Percentiles rank a stretch among this genome's conserved stretches.
Evolutionary conservation across 1,140 invertebrate species (phyloP).

Genomic region (Augochlora pura): DNA sequence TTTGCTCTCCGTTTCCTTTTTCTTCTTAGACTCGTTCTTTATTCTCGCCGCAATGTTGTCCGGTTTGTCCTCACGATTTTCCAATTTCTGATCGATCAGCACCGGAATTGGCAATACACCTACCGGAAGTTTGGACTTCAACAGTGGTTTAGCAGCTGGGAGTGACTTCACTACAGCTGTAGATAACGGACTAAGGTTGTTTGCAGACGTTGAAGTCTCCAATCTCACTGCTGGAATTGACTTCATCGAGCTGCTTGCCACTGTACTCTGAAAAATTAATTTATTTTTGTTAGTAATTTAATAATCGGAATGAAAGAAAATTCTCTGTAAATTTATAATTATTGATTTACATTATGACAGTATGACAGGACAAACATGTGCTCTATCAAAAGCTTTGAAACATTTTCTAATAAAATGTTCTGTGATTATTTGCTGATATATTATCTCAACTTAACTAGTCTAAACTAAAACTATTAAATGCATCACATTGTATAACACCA

Average conservation of each 20-base stretch:
- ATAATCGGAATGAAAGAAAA: too few species aligned
- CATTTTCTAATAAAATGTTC: background rate
- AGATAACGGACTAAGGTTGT: constrained; percentile 52
- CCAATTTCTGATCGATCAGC: constrained; percentile 63
- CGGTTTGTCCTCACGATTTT: constrained; percentile 46
- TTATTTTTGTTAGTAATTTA: background rate
- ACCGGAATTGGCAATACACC: constrained; percentile 76
- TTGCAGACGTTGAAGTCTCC: constrained; percentile 63
- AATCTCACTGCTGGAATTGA: constrained; percentile 40
- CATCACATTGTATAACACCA: background rate
- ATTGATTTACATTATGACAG: background rate
- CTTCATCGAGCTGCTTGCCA: constrained; percentile 59
- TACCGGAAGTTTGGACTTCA: constrained; percentile 72
- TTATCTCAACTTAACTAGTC: too few species aligned
- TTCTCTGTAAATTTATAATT: background rate
- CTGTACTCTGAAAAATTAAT: constrained; percentile 60
- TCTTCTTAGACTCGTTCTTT: constrained; percentile 26
- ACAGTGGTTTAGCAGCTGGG: constrained; percentile 28
- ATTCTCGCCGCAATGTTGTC: constrained; percentile 23
- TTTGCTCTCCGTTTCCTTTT: constrained; percentile 35
- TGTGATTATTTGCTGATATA: background rate
- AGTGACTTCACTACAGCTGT: constrained; percentile 53
- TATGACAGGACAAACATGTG: too few species aligned
- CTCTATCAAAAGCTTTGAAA: background rate
- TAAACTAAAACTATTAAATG: background rate